Evolutionary conservation across 2,113 vertebrate species (phyloP).

Genomic region (Otolemur garnettii): DNA sequence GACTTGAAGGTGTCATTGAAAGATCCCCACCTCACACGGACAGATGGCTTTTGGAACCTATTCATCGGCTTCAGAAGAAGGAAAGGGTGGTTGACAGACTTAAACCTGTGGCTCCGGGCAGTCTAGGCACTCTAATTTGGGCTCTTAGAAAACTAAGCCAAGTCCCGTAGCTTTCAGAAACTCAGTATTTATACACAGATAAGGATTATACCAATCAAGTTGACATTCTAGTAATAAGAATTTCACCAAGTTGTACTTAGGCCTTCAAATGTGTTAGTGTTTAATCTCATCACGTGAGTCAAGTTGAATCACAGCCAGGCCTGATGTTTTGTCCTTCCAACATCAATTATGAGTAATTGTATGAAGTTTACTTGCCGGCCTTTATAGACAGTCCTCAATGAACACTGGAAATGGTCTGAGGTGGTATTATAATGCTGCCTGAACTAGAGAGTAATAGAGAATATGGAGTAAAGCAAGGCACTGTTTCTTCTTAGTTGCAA

Average conservation of each 20-base stretch:
- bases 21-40: not conserved
- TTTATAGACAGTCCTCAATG: slow-evolving; percentile 16
- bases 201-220: slow-evolving; percentile 71
- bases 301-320: slow-evolving; percentile 38
- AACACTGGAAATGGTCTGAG: not conserved
- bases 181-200: slow-evolving; percentile 72
- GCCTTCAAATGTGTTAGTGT: slow-evolving; percentile 27
- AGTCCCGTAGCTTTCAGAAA: slow-evolving; percentile 51
- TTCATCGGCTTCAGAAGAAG: slow-evolving; percentile 74
- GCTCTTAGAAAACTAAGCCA: slow-evolving; percentile 73
- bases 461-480: not conserved
- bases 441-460: slow-evolving; percentile 22
- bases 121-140: slow-evolving; percentile 72
- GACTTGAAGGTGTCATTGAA: slow-evolving; percentile 60
- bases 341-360: slow-evolving; percentile 41
- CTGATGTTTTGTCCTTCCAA: not conserved
- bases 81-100: slow-evolving; percentile 68
- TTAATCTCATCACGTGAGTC: slow-evolving; percentile 62
- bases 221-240: slow-evolving; percentile 68
- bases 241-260: slow-evolving; percentile 51
- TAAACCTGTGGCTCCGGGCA: slow-evolving; percentile 78
- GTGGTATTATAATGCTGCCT: not conserved
- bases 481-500: not conserved
- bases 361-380: not conserved
- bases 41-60: slow-evolving; percentile 10